Evolutionary conservation across 1,140 invertebrate genomes (phyloP).

Genomic region (Rhyzopertha dominica): DNA sequence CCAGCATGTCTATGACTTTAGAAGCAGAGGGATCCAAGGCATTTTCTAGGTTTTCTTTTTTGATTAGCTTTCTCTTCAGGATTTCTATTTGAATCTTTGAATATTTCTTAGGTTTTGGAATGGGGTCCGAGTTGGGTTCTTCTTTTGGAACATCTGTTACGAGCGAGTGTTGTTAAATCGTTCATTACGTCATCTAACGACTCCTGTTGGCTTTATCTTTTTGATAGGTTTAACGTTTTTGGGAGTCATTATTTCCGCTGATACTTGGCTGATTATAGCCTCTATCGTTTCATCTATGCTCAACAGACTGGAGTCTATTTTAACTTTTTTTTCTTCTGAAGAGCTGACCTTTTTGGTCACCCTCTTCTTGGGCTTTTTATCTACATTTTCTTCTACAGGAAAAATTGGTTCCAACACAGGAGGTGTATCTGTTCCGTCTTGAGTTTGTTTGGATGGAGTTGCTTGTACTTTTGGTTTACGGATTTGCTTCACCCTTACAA

Average conservation of each 20-base stretch:
- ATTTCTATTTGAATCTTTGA: conserved; percentile 30
- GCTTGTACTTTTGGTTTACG: conserved; percentile 1
- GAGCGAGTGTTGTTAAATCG: conserved; percentile 29
- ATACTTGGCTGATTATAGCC: conserved; percentile 13
- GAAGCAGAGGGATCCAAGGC: conserved; percentile 28
- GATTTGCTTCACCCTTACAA: conserved; percentile 28
- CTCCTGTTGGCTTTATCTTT: conserved; percentile 12
- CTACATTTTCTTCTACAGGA: conserved; percentile 27
- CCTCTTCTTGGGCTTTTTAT: conserved; percentile 20
- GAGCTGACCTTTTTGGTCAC: conserved; percentile 11
- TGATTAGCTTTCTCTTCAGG: conserved; percentile 27
- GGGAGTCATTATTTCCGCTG: conserved; percentile 6
- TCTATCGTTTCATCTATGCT: conserved; percentile 13
- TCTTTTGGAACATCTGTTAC: conserved; percentile 36
- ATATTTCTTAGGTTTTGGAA: conserved; percentile 24
- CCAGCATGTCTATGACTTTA: conserved; percentile 40
- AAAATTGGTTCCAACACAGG: conserved; percentile 35
- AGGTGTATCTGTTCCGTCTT: conserved; percentile 20
- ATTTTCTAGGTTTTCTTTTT: conserved; percentile 35
- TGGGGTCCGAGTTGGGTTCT: conserved; percentile 17
- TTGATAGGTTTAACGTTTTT: conserved; percentile 28
- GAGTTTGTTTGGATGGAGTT: conserved; percentile 8
- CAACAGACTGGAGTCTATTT: conserved; percentile 15
- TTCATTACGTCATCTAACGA: conserved; percentile 41
- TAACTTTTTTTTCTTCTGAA: conserved; percentile 17